Evolutionary conservation across 2,888 invertebrate genomes (phyloP).

Genomic region (Tetramorium bicarinatum): DNA sequence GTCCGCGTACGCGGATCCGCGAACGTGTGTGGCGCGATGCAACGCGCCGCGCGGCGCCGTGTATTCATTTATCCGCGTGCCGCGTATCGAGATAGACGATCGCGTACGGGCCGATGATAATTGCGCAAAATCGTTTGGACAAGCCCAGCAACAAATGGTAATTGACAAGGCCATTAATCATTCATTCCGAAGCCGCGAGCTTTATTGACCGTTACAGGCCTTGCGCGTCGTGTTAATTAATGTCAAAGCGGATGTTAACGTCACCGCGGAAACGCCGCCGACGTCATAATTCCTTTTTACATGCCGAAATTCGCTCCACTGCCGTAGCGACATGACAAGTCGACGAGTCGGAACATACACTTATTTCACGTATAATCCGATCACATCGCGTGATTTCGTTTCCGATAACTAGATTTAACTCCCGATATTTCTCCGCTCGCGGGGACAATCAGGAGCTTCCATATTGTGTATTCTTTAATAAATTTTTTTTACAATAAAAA

Average conservation of each 20-base stretch:
- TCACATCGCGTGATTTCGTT: not conserved
- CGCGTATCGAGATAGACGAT: conserved; percentile 53
- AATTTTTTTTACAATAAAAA: not conserved
- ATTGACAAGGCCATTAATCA: conserved; percentile 81
- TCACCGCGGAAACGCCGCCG: conserved; percentile 39
- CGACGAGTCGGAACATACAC: conserved; percentile 10
- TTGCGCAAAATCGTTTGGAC: conserved; percentile 77
- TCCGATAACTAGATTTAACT: not conserved
- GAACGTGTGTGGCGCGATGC: not conserved
- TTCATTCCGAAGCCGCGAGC: conserved; percentile 71
- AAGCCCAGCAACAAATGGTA: conserved; percentile 74
- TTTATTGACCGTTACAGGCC: conserved; percentile 76
- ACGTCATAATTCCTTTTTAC: conserved; percentile 47
- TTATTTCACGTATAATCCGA: conserved; percentile 12
- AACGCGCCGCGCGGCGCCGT: not conserved
- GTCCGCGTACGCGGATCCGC: not conserved
- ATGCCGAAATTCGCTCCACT: not conserved
- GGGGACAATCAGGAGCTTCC: not conserved
- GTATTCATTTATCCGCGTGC: conserved; percentile 40
- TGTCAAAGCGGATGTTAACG: conserved; percentile 63
- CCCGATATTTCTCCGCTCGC: not conserved
- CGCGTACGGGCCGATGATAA: conserved; percentile 65
- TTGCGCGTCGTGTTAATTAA: conserved; percentile 75
- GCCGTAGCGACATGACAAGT: conserved; percentile 28
- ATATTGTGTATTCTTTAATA: not conserved